phyloP scores from a whole-genome alignment of 1,140 invertebrate species.

The Formica selysi region DNA sequence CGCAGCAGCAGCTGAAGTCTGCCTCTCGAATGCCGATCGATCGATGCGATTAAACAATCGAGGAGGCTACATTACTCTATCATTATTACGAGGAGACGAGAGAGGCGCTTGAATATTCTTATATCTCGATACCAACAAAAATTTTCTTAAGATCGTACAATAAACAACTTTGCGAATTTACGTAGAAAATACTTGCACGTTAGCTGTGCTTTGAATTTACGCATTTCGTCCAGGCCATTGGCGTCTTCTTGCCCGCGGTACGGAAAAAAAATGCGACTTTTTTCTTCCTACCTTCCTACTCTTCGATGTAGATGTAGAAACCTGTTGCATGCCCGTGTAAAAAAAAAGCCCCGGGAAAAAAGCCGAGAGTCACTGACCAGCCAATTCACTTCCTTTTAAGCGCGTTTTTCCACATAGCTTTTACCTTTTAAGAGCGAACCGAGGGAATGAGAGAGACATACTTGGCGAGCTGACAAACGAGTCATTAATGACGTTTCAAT shows the following conservation, averaged over 20 bases:
- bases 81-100: constrained; percentile 43
- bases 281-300: constrained; percentile 66
- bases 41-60: constrained; percentile 51
- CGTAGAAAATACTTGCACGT: constrained; percentile 39
- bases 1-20: constrained; percentile 49
- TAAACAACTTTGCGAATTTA: constrained; percentile 39
- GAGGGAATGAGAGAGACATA: constrained; percentile 43
- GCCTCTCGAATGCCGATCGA: constrained; percentile 64
- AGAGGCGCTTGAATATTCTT: constrained; percentile 50
- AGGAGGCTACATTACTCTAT: constrained; percentile 43
- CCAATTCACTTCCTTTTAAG: constrained; percentile 53
- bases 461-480: constrained; percentile 63
- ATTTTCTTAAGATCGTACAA: constrained; percentile 14
- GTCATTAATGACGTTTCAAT: constrained; percentile 61
- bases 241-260: constrained; percentile 1
- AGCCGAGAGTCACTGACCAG: constrained; percentile 53
- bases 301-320: constrained; percentile 70
- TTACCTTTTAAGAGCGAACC: constrained; percentile 47
- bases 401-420: constrained; percentile 51
- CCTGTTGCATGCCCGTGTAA: constrained; percentile 69
- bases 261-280: constrained; percentile 42
- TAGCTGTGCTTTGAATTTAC: constrained; percentile 37
- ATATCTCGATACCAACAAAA: constrained; percentile 25
- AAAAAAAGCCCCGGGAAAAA: constrained; percentile 29
- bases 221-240: background rate